phyloP scores from a whole-genome alignment of 2,113 vertebrate species.

The Mastomys natalensis region DNA sequence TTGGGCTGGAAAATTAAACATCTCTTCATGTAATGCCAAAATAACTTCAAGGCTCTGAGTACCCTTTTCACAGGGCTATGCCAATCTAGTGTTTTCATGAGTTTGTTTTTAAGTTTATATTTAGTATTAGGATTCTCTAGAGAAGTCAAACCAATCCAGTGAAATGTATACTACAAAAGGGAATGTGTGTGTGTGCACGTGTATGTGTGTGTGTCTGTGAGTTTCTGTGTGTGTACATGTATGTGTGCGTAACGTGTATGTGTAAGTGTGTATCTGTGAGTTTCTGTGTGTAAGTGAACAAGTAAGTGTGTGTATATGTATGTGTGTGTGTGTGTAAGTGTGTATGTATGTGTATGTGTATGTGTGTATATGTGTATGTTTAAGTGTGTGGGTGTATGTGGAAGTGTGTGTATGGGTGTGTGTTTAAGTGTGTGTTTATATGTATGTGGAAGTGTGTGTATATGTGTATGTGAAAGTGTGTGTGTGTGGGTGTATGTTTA shows the following conservation, averaged over 20 bases:
- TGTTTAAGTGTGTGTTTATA: no score
- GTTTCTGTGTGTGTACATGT: neutral
- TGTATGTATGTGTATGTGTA: neutral
- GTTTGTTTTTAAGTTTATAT: neutral
- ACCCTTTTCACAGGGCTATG: neutral
- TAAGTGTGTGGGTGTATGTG: neutral
- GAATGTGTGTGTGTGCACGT: neutral
- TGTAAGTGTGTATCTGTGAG: neutral
- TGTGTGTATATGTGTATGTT: neutral
- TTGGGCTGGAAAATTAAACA: neutral
- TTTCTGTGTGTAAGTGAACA: no score
- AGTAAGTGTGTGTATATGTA: neutral
- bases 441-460: neutral
- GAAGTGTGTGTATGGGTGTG: neutral
- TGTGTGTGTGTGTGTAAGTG: no score
- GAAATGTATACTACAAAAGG: neutral
- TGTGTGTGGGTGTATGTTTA: neutral
- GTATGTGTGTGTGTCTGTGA: neutral
- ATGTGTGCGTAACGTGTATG: accelerated
- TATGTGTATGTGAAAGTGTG: neutral
- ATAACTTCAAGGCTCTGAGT: neutral
- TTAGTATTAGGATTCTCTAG: neutral
- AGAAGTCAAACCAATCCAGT: no score
- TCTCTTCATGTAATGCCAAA: neutral
- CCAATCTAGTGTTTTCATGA: neutral